phyloP scores from a whole-genome alignment of 2,113 vertebrate species.

The Seriola quinqueradiata region DNA sequence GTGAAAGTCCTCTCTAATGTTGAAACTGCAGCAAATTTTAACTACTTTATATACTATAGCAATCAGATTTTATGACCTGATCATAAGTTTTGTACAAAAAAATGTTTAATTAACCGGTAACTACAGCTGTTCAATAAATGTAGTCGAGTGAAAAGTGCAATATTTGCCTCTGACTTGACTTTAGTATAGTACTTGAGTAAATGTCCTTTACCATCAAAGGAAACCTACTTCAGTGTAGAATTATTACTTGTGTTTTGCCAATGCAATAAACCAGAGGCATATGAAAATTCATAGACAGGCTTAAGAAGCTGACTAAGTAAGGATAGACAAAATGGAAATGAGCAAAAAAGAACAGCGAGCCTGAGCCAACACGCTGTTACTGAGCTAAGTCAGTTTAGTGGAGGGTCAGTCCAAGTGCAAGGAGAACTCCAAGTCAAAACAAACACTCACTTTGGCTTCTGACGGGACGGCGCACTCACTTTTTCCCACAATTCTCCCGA shows the following conservation, averaged over 20 bases:
- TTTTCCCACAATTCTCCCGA: conserved; percentile 72
- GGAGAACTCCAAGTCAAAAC: conserved; percentile 82
- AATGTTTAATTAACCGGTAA: background rate
- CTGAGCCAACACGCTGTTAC: conserved; percentile 69
- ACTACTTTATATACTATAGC: background rate
- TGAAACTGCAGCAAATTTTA: background rate
- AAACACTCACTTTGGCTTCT: conserved; percentile 79
- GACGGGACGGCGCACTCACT: conserved; percentile 68
- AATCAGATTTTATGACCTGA: background rate
- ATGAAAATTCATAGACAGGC: conserved; percentile 47
- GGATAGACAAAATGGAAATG: conserved; percentile 54
- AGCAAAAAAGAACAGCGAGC: conserved; percentile 36
- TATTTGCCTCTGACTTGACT: background rate
- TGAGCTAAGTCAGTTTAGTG: conserved; percentile 69
- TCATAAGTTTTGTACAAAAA: background rate
- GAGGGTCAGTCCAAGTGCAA: conserved; percentile 81
- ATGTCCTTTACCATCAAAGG: background rate
- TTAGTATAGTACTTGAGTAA: background rate
- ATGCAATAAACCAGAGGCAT: conserved; percentile 37
- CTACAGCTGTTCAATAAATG: background rate
- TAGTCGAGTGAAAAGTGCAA: background rate
- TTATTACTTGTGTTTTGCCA: conserved; percentile 32
- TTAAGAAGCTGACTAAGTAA: conserved; percentile 71
- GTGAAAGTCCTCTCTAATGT: background rate
- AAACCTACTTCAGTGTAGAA: conserved; percentile 4